Evolutionary conservation across 35 echinoderm and acorn worm species (phyloP).

Genomic region (Apostichopus japonicus): DNA sequence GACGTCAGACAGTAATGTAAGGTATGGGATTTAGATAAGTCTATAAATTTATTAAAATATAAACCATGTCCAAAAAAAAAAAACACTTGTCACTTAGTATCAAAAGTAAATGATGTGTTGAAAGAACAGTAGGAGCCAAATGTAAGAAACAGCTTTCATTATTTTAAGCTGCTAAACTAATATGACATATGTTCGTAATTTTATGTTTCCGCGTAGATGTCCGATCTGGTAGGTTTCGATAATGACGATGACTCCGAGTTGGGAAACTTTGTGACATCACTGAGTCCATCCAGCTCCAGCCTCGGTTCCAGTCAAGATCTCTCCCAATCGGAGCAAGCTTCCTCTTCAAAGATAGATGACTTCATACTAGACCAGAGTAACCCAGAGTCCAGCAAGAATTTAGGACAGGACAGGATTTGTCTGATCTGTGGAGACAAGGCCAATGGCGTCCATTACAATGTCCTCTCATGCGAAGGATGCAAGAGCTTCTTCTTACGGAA

Average conservation of each 20-base stretch:
- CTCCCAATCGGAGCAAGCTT: not conserved
- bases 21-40: not conserved
- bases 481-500: conserved; percentile 98
- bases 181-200: not conserved
- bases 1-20: not conserved
- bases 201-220: not conserved
- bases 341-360: not conserved
- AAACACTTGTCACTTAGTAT: not conserved
- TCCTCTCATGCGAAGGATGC: conserved; percentile 97
- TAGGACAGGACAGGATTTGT: conserved; percentile 64
- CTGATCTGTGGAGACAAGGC: conserved; percentile 91
- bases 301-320: conserved; percentile 28
- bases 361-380: not conserved
- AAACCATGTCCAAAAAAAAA: not conserved
- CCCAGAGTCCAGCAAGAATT: not conserved
- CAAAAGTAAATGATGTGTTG: too few species aligned
- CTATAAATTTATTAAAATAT: not conserved
- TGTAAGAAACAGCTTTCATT: too few species aligned
- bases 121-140: too few species aligned
- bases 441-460: conserved; percentile 99
- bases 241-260: not conserved
- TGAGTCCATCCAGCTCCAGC: conserved; percentile 48
- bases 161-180: too few species aligned
- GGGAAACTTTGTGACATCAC: not conserved
- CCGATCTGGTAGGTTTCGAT: not conserved